Percentiles rank a stretch among this genome's conserved stretches.
Conservation (phyloP, 2,797 vertebrate species). For the Darevskia mixta region DNA sequence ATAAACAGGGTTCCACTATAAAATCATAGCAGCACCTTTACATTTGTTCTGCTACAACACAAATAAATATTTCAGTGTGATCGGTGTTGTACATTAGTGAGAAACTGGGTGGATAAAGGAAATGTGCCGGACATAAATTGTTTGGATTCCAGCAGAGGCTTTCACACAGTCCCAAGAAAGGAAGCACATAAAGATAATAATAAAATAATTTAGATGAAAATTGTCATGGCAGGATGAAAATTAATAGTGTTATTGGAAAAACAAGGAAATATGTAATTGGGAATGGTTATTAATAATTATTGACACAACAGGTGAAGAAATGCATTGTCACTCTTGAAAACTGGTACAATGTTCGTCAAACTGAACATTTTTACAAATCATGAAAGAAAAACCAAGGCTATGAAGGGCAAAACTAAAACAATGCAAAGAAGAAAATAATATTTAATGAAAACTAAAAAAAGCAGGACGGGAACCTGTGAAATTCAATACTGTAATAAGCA, state of each 20-base stretch:
- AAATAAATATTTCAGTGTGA: conserved; percentile 68
- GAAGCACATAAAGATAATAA: conserved; percentile 64
- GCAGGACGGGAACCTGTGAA: not conserved
- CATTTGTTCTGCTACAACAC: conserved; percentile 69
- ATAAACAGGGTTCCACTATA: conserved; percentile 67
- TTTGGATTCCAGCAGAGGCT: conserved; percentile 76
- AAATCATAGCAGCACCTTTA: conserved; percentile 71
- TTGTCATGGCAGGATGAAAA: conserved; percentile 64
- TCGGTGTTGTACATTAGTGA: conserved; percentile 63
- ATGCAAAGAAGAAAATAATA: not conserved
- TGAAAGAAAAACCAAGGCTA: conserved; percentile 17
- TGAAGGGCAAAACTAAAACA: conserved; percentile 12
- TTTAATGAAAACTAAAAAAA: not conserved
- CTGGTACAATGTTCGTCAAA: conserved; percentile 37
- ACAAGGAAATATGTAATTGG: conserved; percentile 42
- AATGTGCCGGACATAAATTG: conserved; percentile 70
- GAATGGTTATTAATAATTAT: conserved; percentile 42
- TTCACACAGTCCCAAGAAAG: conserved; percentile 67
- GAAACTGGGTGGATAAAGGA: conserved; percentile 72
- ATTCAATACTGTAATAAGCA: conserved; percentile 4
- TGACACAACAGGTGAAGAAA: conserved; percentile 41
- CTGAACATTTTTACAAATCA: conserved; percentile 33
- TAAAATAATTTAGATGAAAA: conserved; percentile 67
- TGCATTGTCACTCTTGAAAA: conserved; percentile 59
- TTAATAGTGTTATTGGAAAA: conserved; percentile 69